Evolutionary conservation across 2,113 vertebrate species (phyloP).

Genomic region (human (Homo sapiens)): GRCh38 chr9:89642001-89642500

Average conservation of each 20-base stretch:
- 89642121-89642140: background rate
- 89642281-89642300: too few species aligned
- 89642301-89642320: too few species aligned
- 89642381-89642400: too few species aligned
- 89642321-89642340: too few species aligned
- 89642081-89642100: background rate
- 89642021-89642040: background rate
- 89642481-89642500: too few species aligned
- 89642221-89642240: background rate
- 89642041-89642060: background rate
- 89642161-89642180: background rate
- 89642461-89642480: too few species aligned
- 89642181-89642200: background rate
- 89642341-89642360: too few species aligned
- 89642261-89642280: too few species aligned
- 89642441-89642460: too few species aligned
- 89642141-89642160: background rate
- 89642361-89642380: too few species aligned
- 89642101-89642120: background rate
- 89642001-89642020: background rate
- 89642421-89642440: too few species aligned
- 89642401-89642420: too few species aligned
- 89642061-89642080: background rate
- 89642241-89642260: background rate
- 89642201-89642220: rapidly evolving